Percentiles rank a stretch among this genome's conserved stretches.
These are phyloP conservation scores for Lissonota sp. DNA, from an alignment of 2,888 invertebrate species.

Conservation along the genomic window DNA sequence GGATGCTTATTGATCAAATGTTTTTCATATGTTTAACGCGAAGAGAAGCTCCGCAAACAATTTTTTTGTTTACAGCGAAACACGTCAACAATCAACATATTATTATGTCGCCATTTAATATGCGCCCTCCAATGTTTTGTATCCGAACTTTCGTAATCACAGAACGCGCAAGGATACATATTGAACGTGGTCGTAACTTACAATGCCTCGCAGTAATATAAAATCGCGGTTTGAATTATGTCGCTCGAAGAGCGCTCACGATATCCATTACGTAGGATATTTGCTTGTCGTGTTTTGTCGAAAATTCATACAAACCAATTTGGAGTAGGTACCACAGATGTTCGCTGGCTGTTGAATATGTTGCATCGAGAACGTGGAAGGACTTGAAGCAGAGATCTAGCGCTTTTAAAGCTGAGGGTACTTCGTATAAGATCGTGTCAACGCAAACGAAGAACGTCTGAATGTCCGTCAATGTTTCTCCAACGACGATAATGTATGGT, in stretches of 20 bases:
- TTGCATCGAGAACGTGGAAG: constrained; percentile 38
- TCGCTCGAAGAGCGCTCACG: constrained; percentile 9
- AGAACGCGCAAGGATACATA: constrained; percentile 58
- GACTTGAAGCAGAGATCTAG: constrained; percentile 42
- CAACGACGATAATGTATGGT: constrained; percentile 38
- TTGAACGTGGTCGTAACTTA: constrained; percentile 6
- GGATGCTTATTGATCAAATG: constrained; percentile 18
- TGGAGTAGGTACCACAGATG: constrained; percentile 59
- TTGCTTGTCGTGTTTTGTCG: constrained; percentile 23
- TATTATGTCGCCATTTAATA: constrained; percentile 25
- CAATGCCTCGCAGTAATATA: constrained; percentile 3
- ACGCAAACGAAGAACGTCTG: constrained; percentile 26
- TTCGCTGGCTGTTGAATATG: constrained; percentile 40
- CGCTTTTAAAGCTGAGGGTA: constrained; percentile 37
- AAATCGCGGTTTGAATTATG: constrained; percentile 1
- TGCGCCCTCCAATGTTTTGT: constrained; percentile 24
- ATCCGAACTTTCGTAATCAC: constrained; percentile 16
- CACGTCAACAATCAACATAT: background rate
- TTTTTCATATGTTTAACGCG: constrained; percentile 27
- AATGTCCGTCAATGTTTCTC: constrained; percentile 5
- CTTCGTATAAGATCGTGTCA: constrained; percentile 34
- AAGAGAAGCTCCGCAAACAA: constrained; percentile 15
- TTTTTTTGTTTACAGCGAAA: constrained; percentile 16
- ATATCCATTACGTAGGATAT: constrained; percentile 33
- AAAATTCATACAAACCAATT: constrained; percentile 49